Percentiles rank a stretch among this genome's conserved stretches.
phyloP scores from a whole-genome alignment of 2,113 vertebrate genomes.

The Thunnus thynnus region DNA sequence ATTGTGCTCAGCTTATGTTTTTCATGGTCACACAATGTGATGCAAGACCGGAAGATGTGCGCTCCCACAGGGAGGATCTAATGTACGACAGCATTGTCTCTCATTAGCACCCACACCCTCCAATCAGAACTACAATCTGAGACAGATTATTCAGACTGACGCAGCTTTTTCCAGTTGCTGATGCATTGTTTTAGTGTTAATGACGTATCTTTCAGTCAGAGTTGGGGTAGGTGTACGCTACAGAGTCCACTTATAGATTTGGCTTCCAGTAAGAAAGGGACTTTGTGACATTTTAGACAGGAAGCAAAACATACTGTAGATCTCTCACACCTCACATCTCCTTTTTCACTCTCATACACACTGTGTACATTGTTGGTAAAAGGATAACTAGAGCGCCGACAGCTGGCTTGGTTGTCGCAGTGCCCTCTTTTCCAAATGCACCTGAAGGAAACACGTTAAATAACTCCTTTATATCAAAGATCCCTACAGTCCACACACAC shows the following conservation, averaged over 20 bases:
- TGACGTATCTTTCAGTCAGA: neutral
- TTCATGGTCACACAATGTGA: neutral
- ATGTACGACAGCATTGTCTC: neutral
- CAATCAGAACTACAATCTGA: neutral
- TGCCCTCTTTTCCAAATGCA: slow-evolving; percentile 22
- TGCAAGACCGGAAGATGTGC: neutral
- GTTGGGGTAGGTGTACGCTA: neutral
- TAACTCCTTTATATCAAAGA: neutral
- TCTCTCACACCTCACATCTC: neutral
- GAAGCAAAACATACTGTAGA: neutral
- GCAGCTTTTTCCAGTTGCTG: neutral
- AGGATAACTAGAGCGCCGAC: slow-evolving; percentile 17
- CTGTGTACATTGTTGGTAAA: neutral
- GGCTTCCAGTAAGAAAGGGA: too few relatives aligned
- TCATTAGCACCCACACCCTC: neutral
- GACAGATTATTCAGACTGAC: neutral
- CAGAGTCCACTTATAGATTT: too few relatives aligned
- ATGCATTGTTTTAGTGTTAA: neutral
- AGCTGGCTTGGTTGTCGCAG: slow-evolving; percentile 15
- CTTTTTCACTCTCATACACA: neutral
- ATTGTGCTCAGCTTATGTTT: neutral
- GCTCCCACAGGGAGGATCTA: neutral
- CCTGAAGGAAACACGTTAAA: slow-evolving; percentile 12
- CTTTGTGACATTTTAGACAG: neutral
- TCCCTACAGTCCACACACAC: neutral